Base-by-base conservation (phyloP, 2,797 vertebrate genomes). In the Gymnoscopelus braueri region DNA sequence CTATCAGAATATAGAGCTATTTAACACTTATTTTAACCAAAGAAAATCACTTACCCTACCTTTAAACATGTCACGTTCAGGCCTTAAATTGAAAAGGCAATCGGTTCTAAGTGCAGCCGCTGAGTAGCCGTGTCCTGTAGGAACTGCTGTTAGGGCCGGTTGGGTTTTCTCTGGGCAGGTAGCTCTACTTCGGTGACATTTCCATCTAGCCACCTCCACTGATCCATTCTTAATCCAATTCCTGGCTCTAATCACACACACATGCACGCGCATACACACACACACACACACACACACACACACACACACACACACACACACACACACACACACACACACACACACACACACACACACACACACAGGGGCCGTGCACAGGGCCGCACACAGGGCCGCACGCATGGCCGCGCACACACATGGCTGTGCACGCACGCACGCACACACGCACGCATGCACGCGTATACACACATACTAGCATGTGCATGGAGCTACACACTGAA, bases 141-240 rank as follows among this genome's bases (percentile, higher is more conserved):
- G 71, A 14, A 9, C 44, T 13, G 29, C 26, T 73, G 61, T 64
- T 65, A 69, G 64, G 67, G 23, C 8, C 63, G 56, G 49, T 65
- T 49, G 32, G 62, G 60, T 57, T 71, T 69, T 57, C 71, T 74
- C 72, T 70, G 60, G 47, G 70, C 67, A 87, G 84, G 89, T 87
- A 81, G 69, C 1, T 3, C 67, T 65, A 64, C 74, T 64, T 60
- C 49, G 71, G 69, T 83, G 82, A 87, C 85, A 87, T 89, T 90
- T 86, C 74, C 77, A 83, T 82, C 74, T 85, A 81, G 76, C 67
- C 67, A 75, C 3, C 47, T 51, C 72, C 60, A 74, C 81, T 88
- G 88, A 91, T 88, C 88, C 84, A 23, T 88, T 72, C 71, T 84
- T 91, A 91, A 92, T 90, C 83, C 84, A 87, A 89, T 93, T 85